A percentile compares a stretch with the other conserved stretches of the same genome.
phyloP scores from a whole-genome alignment of 2,797 vertebrate genomes.

The Psittacula derbiana region DNA sequence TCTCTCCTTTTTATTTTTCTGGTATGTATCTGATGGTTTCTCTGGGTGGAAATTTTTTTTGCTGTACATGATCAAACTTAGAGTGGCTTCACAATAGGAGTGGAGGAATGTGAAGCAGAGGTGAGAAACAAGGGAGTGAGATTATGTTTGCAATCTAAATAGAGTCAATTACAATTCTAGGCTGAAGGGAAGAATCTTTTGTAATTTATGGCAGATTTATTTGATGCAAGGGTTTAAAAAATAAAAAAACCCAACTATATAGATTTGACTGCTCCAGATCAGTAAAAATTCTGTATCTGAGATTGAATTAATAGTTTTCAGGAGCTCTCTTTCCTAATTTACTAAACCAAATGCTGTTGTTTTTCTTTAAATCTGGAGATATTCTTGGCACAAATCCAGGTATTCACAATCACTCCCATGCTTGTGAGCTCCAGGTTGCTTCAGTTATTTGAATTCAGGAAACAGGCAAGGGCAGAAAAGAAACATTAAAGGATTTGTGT shows the following conservation, averaged over 20 bases:
- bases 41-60: not conserved
- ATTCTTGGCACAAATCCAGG: slow-evolving; percentile 36
- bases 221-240: not conserved
- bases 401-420: slow-evolving; percentile 52
- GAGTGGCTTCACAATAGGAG: not conserved
- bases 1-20: not conserved
- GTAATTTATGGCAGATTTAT: not conserved
- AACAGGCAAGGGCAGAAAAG: slow-evolving; percentile 58
- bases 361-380: slow-evolving; percentile 58
- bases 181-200: not conserved
- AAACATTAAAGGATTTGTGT: slow-evolving; percentile 60
- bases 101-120: not conserved
- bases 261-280: not conserved
- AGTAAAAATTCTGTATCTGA: not conserved
- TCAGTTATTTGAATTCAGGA: slow-evolving; percentile 61
- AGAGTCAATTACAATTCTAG: not conserved
- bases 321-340: slow-evolving; percentile 38
- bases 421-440: slow-evolving; percentile 36
- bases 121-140: not conserved
- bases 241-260: not conserved
- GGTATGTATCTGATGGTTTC: not conserved
- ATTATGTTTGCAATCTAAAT: not conserved
- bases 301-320: slow-evolving; percentile 11
- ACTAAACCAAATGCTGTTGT: slow-evolving; percentile 35
- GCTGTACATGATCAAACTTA: not conserved